These are phyloP conservation scores for Thaleichthys pacificus DNA, from an alignment of 2,797 vertebrate species.

Conservation along the genomic window DNA sequence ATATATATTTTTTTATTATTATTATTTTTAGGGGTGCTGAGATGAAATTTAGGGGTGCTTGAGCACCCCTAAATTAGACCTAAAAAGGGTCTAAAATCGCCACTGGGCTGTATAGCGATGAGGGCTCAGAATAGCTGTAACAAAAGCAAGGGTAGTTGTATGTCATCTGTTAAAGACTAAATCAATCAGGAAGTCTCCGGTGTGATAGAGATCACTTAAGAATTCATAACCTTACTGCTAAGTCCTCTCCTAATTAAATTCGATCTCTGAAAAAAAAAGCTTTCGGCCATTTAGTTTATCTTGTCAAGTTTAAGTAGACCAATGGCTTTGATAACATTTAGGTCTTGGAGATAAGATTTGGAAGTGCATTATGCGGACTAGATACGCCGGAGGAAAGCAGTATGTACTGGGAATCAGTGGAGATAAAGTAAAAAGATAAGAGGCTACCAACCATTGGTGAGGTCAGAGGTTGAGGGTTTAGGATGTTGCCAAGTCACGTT, in stretches of 20 bases:
- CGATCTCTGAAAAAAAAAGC: conserved; percentile 52
- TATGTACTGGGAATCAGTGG: conserved; percentile 50
- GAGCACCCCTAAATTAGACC: too few relatives aligned
- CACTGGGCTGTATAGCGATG: not conserved
- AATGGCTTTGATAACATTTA: conserved; percentile 69
- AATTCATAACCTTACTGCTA: conserved; percentile 67
- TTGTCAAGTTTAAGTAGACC: conserved; percentile 71
- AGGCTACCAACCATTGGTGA: conserved; percentile 28
- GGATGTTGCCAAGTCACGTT: conserved; percentile 20
- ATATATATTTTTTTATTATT: too few relatives aligned
- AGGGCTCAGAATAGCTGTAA: conserved; percentile 32
- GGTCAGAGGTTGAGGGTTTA: conserved; percentile 41
- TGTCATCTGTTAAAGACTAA: conserved; percentile 62
- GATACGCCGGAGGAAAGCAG: conserved; percentile 59
- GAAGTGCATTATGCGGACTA: conserved; percentile 63
- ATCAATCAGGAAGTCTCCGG: conserved; percentile 56
- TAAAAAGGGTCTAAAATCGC: too few relatives aligned
- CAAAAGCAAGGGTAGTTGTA: conserved; percentile 44
- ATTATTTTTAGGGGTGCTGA: too few relatives aligned
- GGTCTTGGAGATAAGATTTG: conserved; percentile 67
- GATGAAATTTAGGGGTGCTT: too few relatives aligned
- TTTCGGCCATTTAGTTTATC: conserved; percentile 63
- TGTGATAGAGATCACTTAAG: conserved; percentile 68
- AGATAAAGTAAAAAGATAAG: conserved; percentile 32
- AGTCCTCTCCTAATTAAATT: conserved; percentile 67